phyloP scores from a whole-genome alignment of 2,888 invertebrate genomes.

The Polietes domitor region DNA sequence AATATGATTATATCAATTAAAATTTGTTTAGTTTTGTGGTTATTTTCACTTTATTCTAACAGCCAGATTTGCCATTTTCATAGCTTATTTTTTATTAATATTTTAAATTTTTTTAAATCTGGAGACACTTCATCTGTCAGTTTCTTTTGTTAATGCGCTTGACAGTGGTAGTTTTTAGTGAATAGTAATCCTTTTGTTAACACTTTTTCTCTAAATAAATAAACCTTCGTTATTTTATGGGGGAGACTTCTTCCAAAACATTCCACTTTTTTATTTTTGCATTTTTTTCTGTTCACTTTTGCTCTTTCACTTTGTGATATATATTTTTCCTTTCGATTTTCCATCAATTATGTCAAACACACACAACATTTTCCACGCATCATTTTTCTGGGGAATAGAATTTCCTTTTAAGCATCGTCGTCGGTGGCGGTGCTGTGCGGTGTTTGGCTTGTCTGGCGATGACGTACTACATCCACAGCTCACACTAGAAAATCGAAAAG shows the following conservation, averaged over 20 bases:
- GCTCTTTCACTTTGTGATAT: background rate
- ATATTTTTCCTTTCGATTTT: conserved; percentile 3
- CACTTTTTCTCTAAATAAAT: too few species aligned
- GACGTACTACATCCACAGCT: conserved; percentile 6
- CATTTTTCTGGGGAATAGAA: conserved; percentile 2
- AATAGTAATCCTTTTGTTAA: too few species aligned
- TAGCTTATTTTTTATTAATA: background rate
- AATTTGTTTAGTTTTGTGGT: background rate
- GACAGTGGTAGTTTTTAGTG: too few species aligned
- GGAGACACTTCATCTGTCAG: too few species aligned
- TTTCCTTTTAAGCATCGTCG: background rate
- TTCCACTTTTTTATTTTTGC: background rate
- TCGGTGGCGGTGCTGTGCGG: too few species aligned
- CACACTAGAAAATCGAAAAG: background rate
- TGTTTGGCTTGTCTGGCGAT: background rate
- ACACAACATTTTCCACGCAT: conserved; percentile 4
- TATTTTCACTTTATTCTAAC: too few species aligned
- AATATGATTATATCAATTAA: background rate
- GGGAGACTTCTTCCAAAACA: background rate
- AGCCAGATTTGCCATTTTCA: background rate
- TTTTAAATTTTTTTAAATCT: background rate
- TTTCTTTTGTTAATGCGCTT: too few species aligned
- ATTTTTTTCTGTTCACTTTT: background rate
- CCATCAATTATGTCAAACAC: conserved; percentile 33
- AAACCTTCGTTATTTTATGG: background rate